Conservation (phyloP, 2,888 invertebrate genomes). For the Chydorus sphaericus region DNA sequence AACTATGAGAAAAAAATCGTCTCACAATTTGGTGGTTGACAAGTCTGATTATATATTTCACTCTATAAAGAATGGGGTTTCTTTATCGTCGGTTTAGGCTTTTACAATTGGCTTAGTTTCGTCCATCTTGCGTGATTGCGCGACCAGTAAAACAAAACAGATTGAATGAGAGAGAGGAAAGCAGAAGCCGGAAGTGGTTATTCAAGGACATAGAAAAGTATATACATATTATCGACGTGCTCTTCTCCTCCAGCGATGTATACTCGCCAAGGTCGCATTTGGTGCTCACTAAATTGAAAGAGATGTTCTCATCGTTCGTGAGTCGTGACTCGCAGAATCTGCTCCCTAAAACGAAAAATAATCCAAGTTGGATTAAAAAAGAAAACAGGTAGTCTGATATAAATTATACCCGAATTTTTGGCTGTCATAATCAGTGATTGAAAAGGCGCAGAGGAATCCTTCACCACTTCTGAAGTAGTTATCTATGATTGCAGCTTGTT, state of each 20-base stretch:
- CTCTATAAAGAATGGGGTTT: constrained; percentile 78
- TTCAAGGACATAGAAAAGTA: neutral
- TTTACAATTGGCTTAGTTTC: constrained; percentile 59
- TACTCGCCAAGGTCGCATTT: constrained; percentile 94
- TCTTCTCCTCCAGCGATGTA: constrained; percentile 75
- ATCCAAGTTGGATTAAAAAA: no score
- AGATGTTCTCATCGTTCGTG: constrained; percentile 98
- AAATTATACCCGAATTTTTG: constrained; percentile 79
- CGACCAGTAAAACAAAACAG: constrained; percentile 99
- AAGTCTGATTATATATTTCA: no score
- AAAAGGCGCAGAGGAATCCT: constrained; percentile 98
- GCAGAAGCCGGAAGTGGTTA: neutral
- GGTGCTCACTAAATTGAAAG: constrained; percentile 95
- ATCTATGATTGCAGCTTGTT: constrained; percentile 94
- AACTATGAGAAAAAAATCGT: no score
- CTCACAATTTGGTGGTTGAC: no score
- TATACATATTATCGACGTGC: constrained; percentile 89
- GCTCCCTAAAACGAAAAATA: no score
- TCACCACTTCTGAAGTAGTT: constrained; percentile 99
- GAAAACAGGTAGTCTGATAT: no score
- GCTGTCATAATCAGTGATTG: constrained; percentile 97
- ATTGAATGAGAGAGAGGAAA: neutral
- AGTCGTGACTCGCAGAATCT: constrained; percentile 93
- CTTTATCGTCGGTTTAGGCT: constrained; percentile 73
- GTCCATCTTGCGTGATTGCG: constrained; percentile 87